phyloP scores from a whole-genome alignment of 2,113 vertebrate genomes.

The Ailurus styani region DNA sequence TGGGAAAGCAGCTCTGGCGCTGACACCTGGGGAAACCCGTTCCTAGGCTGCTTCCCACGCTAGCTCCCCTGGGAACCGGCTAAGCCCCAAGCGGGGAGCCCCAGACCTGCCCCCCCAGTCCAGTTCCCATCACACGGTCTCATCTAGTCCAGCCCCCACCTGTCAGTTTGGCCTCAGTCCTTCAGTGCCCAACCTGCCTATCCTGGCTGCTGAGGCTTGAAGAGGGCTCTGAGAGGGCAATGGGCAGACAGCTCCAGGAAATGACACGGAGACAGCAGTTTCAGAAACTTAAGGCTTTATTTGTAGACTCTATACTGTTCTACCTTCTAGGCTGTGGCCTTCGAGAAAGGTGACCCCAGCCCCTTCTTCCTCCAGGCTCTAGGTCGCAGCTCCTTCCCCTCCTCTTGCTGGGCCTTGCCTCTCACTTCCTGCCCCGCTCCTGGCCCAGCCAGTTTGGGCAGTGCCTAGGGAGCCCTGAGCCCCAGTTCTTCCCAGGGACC shows the following conservation, averaged over 20 bases:
- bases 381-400: conserved; percentile 47
- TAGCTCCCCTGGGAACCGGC: conserved; percentile 73
- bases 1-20: conserved; percentile 74
- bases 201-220: neutral
- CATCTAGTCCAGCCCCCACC: neutral
- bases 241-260: neutral
- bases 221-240: neutral
- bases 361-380: conserved; percentile 33
- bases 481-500: conserved; percentile 66
- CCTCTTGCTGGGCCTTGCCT: conserved; percentile 15
- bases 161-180: neutral
- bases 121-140: conserved; percentile 43
- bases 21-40: conserved; percentile 79
- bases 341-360: conserved; percentile 23
- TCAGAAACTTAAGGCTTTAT: conserved; percentile 69
- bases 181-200: neutral
- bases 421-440: conserved; percentile 68
- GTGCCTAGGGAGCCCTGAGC: conserved; percentile 58
- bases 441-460: conserved; percentile 74
- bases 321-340: conserved; percentile 39
- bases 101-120: neutral
- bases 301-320: conserved; percentile 41
- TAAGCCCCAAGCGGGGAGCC: conserved; percentile 54
- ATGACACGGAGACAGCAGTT: conserved; percentile 47
- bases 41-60: conserved; percentile 73